Evolutionary conservation across 2,797 vertebrate genomes (phyloP).

Genomic region (Loris lydekkerianus): DNA sequence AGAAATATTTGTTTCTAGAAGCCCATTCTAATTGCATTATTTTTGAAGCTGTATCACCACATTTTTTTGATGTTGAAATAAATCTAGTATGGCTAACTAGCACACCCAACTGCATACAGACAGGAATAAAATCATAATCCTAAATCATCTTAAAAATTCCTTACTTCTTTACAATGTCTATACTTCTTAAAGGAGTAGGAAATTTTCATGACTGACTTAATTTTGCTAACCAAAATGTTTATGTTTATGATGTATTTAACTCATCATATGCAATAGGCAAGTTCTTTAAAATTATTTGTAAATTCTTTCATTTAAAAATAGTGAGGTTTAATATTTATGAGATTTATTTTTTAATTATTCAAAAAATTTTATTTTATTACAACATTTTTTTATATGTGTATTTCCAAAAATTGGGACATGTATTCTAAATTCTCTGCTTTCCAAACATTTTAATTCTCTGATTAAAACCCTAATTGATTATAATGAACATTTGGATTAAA

Average conservation of each 20-base stretch:
- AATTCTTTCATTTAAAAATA: neutral
- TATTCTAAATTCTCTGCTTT: neutral
- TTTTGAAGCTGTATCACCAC: neutral
- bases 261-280: neutral
- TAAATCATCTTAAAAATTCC: neutral
- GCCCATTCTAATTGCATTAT: neutral
- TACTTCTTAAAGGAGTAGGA: neutral
- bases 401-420: neutral
- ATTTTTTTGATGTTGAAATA: neutral
- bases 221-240: neutral
- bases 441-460: neutral
- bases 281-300: conserved; percentile 14
- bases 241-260: neutral
- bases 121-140: neutral
- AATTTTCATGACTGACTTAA: neutral
- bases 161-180: neutral
- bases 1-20: conserved; percentile 52
- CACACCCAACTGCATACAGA: neutral
- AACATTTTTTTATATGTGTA: neutral
- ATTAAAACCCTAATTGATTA: neutral
- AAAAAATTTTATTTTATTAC: neutral
- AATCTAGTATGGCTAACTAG: neutral
- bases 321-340: neutral
- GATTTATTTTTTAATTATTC: conserved; percentile 48
- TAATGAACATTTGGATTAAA: neutral